Evolutionary conservation across 1,140 invertebrate species (phyloP).

Genomic region (Zaprionus tsacasi): DNA sequence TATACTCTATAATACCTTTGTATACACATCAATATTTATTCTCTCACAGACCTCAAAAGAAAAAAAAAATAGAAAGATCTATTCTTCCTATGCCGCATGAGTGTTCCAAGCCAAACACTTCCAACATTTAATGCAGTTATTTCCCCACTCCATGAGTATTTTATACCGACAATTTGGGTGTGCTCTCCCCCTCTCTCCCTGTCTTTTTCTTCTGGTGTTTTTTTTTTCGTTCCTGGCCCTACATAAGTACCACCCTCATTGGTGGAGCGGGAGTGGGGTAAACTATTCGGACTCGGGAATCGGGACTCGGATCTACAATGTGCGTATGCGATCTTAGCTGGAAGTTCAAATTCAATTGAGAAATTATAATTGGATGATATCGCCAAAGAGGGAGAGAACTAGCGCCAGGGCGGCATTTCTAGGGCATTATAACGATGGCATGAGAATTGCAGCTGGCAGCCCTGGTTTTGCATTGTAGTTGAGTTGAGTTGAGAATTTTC

Average conservation of each 20-base stretch:
- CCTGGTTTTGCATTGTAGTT: constrained; percentile 56
- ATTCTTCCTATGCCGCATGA: constrained; percentile 6
- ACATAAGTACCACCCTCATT: not conserved
- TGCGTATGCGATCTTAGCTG: constrained; percentile 4
- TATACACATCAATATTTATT: constrained; percentile 6
- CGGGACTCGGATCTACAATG: not conserved
- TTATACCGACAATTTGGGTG: constrained; percentile 2
- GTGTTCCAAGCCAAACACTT: constrained; percentile 8
- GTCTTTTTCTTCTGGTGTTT: not conserved
- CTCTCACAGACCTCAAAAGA: not conserved
- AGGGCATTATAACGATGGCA: not conserved
- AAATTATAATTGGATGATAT: constrained; percentile 16
- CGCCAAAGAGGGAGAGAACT: not conserved
- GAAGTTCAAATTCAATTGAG: not conserved
- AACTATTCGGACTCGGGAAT: constrained; percentile 9
- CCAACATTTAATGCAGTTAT: constrained; percentile 9
- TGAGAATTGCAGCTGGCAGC: not conserved
- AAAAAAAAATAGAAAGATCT: not conserved
- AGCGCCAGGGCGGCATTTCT: constrained; percentile 36
- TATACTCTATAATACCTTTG: not conserved
- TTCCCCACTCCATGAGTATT: not conserved
- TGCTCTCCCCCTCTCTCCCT: not conserved
- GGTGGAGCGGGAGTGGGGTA: constrained; percentile 24
- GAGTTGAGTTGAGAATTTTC: constrained; percentile 58
- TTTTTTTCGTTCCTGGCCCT: not conserved